phyloP scores from a whole-genome alignment of 2,888 invertebrate genomes.

The Alentia gelatinosa region DNA sequence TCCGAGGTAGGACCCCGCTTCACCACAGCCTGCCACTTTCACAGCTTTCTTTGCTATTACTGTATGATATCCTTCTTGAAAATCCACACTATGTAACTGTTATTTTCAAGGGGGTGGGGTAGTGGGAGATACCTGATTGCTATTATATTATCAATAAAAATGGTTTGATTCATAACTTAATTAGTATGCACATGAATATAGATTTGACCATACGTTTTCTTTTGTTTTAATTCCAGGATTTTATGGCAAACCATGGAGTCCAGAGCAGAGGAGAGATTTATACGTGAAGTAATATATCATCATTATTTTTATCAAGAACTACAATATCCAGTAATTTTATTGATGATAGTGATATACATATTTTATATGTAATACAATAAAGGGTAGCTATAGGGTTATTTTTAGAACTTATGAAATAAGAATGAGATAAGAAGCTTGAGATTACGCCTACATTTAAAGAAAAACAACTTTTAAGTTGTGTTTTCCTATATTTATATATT shows the following conservation, averaged over 20 bases:
- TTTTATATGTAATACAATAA: background rate
- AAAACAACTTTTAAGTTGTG: background rate
- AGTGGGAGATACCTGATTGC: background rate
- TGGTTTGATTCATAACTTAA: background rate
- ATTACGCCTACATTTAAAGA: background rate
- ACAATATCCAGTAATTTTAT: background rate
- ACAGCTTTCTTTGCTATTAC: background rate
- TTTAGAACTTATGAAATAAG: no score
- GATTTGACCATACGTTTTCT: background rate
- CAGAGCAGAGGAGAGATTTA: slow-evolving; percentile 41
- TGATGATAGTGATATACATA: background rate
- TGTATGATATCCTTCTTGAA: background rate
- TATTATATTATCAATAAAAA: background rate
- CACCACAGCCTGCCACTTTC: no score
- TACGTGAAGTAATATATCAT: slow-evolving; percentile 1
- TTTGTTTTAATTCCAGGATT: slow-evolving; percentile 52
- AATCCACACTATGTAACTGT: background rate
- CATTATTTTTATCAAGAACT: background rate
- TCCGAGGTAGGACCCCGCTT: no score
- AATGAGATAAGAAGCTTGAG: background rate
- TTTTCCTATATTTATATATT: background rate
- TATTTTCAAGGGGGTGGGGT: background rate
- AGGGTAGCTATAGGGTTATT: background rate
- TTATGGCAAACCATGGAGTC: slow-evolving; percentile 59
- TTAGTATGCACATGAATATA: background rate